Evolutionary conservation across 1,140 invertebrate species (phyloP).

Genomic region (Drosophila simulans): DNA sequence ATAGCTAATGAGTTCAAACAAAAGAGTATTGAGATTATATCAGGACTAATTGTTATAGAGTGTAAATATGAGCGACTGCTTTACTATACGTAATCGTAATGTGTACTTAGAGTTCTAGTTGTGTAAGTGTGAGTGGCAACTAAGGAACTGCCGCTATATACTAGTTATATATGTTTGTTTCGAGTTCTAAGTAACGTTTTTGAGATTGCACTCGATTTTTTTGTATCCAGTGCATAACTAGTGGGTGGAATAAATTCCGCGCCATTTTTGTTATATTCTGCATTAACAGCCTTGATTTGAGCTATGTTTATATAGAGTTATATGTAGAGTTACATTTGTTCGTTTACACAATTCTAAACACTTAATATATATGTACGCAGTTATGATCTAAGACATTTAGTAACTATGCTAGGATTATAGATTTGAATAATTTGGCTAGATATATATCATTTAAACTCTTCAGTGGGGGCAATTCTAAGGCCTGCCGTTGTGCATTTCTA

Average conservation of each 20-base stretch:
- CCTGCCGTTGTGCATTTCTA: constrained; percentile 55
- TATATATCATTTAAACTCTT: constrained; percentile 2
- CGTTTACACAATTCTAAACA: constrained; percentile 76
- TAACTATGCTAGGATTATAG: constrained; percentile 55
- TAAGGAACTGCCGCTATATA: constrained; percentile 62
- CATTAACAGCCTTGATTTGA: constrained; percentile 71
- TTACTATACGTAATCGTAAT: constrained; percentile 44
- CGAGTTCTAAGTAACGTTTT: constrained; percentile 46
- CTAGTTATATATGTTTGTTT: constrained; percentile 35
- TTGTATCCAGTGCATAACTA: constrained; percentile 23
- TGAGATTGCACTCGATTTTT: constrained; percentile 15
- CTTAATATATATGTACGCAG: constrained; percentile 59
- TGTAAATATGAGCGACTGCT: constrained; percentile 56
- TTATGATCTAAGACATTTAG: constrained; percentile 70
- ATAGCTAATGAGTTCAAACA: constrained; percentile 45
- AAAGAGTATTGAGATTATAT: constrained; percentile 53
- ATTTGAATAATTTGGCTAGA: constrained; percentile 28
- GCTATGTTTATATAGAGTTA: constrained; percentile 65
- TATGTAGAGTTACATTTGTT: constrained; percentile 52
- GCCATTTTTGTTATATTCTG: constrained; percentile 29
- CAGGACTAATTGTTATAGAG: constrained; percentile 50
- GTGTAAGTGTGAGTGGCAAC: constrained; percentile 49
- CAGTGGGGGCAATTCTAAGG: constrained; percentile 45
- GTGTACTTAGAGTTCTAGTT: constrained; percentile 65
- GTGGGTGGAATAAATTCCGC: constrained; percentile 1